These are phyloP conservation scores for Phrynocephalus versicolor DNA, from an alignment of 2,113 vertebrate species.

Conservation along the genomic window DNA sequence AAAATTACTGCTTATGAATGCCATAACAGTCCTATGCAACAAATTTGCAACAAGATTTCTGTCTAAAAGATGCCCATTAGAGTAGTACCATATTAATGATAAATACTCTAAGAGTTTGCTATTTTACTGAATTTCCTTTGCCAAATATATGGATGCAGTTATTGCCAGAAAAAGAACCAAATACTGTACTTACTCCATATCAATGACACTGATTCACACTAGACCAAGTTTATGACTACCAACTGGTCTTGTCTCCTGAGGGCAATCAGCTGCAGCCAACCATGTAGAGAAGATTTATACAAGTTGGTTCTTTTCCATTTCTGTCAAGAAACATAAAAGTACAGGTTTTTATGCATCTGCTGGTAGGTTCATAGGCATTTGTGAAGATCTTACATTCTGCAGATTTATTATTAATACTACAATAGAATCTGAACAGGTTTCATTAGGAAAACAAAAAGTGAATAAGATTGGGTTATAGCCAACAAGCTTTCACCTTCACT, in stretches of 20 bases:
- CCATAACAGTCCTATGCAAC: neutral
- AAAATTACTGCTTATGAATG: neutral
- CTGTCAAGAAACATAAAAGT: neutral
- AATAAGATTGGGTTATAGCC: neutral
- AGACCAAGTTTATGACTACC: neutral
- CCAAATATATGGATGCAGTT: neutral
- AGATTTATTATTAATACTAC: neutral
- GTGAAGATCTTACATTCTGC: neutral
- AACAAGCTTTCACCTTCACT: neutral
- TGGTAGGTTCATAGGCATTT: neutral
- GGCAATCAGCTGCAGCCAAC: neutral
- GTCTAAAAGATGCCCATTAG: neutral
- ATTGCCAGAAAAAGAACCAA: neutral
- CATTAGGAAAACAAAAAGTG: neutral
- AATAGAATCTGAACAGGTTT: neutral
- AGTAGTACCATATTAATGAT: no score
- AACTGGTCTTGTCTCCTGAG: neutral
- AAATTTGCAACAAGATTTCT: no score
- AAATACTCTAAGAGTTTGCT: neutral
- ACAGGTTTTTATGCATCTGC: neutral
- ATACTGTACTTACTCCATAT: neutral
- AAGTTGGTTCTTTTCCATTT: neutral
- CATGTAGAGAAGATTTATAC: neutral
- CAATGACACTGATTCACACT: neutral
- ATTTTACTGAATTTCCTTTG: neutral